phyloP scores from a whole-genome alignment of 2,888 invertebrate genomes.

The Drosophila birchii region DNA sequence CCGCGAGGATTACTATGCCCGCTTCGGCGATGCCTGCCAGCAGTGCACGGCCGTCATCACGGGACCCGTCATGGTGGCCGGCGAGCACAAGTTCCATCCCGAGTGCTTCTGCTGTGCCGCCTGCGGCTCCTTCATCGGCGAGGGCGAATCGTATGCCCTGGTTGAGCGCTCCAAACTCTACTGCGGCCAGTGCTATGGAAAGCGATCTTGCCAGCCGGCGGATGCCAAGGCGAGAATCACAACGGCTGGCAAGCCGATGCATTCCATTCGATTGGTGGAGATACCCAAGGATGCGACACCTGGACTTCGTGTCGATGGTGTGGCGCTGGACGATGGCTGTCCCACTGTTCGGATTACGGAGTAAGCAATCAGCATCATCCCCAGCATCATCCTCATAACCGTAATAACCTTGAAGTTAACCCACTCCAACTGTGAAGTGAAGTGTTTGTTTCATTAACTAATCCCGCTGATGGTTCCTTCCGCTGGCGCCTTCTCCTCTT shows the following conservation, averaged over 20 bases:
- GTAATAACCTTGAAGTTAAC: no score
- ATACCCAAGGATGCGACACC: conserved; percentile 88
- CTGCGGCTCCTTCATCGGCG: conserved; percentile 94
- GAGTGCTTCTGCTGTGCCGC: conserved; percentile 96
- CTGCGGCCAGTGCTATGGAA: conserved; percentile 91
- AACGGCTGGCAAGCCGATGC: conserved; percentile 87
- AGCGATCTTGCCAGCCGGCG: conserved; percentile 50
- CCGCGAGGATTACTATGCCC: conserved; percentile 94
- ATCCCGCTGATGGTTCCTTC: conserved; percentile 5
- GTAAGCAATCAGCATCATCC: conserved; percentile 64
- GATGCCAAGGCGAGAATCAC: conserved; percentile 62
- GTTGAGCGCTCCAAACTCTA: conserved; percentile 95
- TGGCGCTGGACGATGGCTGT: conserved; percentile 82
- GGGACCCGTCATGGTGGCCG: conserved; percentile 97
- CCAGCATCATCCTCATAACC: not conserved
- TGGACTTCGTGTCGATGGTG: conserved; percentile 86
- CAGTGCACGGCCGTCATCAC: conserved; percentile 89
- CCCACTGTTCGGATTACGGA: conserved; percentile 90
- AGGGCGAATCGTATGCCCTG: conserved; percentile 95
- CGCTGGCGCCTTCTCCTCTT: conserved; percentile 16
- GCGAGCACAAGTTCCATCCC: conserved; percentile 97
- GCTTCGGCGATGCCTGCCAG: conserved; percentile 95
- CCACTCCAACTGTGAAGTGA: no score
- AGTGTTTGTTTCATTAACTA: conserved; percentile 6
- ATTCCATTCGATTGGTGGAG: conserved; percentile 93